phyloP scores from a whole-genome alignment of 2,888 invertebrate species.

The Tetanocera ferruginea region DNA sequence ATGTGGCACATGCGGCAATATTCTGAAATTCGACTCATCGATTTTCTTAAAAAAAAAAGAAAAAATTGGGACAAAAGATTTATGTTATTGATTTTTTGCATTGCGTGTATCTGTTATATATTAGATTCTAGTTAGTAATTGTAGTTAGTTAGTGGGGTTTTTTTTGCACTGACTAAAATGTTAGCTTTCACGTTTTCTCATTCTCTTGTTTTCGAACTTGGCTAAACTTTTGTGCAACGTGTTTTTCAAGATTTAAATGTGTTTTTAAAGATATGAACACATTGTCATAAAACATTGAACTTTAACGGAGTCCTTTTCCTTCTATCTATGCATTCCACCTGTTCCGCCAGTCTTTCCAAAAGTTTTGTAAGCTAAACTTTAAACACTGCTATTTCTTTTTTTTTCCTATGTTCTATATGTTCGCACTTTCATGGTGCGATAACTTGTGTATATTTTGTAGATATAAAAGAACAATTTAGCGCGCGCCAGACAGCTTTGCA shows the following conservation, averaged over 20 bases:
- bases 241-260: background rate
- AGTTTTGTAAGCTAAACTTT: too few species aligned
- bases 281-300: background rate
- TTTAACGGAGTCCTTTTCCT: background rate
- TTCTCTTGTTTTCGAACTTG: background rate
- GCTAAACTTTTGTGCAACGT: background rate
- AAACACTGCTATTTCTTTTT: conserved; percentile 26
- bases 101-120: too few species aligned
- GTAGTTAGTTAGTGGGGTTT: too few species aligned
- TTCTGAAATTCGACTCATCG: too few species aligned
- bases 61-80: too few species aligned
- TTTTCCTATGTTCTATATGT: conserved; percentile 11
- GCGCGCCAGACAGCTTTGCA: conserved; percentile 14
- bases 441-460: conserved; percentile 24
- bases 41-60: too few species aligned
- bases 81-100: too few species aligned
- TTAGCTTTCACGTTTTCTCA: background rate
- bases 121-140: too few species aligned
- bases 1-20: too few species aligned
- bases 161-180: too few species aligned
- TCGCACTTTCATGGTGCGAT: conserved; percentile 16
- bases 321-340: background rate
- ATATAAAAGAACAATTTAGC: conserved; percentile 32
- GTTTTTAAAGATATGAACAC: too few species aligned
- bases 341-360: too few species aligned